Evolutionary conservation across 2,888 invertebrate genomes (phyloP), one percentile per base, ranked within the genome.

Genomic region (Temnothorax ravouxi): DNA sequence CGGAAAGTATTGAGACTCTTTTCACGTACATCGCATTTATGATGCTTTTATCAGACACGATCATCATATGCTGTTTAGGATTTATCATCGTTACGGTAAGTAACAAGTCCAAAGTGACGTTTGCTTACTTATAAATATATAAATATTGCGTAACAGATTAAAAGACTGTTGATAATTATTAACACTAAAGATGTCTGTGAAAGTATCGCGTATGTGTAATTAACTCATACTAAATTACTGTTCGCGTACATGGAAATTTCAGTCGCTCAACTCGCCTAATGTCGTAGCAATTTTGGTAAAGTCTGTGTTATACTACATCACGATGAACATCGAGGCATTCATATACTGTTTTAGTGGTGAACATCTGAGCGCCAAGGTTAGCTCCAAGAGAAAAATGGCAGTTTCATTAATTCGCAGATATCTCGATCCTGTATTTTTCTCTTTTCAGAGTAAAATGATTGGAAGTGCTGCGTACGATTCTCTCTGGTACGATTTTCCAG

Each of bases 291-390:
- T 84, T 11, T 29, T 91, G 11, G 13, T 87, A 3, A 91, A 87
- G 67, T 89, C 69, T 1, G 15, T 85, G 2, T 1, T 87, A 3
- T 87, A 84, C 8, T 89, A 90, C 34, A 29, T 84, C 1, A 59
- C 59, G 1, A 54, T 86, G 29, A 83, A 85, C 3, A n/a, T 62
- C 29, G 90, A 91, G 50, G 69, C 79, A 4, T 87, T 89, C n/a
- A 50, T 89, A 66, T 88, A 87, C 41, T 92, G 92, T 21, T 86
- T 85, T 6, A 86, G 84, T 34, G 91, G 92, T 11, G 92, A 91
- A 69, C 89, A 90, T 76, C 82, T 91, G 18, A 86, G 64, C 18
- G 79, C 64, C 6, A 89, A 91, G 86, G 92, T 91, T 1, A 77
- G n/a, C 25, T 0, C 54, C 4, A 4, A 61, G 4, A 44, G 25